These are phyloP conservation scores for Cranoglanis bouderius DNA, from an alignment of 2,113 vertebrate genomes.

Conservation along the genomic window DNA sequence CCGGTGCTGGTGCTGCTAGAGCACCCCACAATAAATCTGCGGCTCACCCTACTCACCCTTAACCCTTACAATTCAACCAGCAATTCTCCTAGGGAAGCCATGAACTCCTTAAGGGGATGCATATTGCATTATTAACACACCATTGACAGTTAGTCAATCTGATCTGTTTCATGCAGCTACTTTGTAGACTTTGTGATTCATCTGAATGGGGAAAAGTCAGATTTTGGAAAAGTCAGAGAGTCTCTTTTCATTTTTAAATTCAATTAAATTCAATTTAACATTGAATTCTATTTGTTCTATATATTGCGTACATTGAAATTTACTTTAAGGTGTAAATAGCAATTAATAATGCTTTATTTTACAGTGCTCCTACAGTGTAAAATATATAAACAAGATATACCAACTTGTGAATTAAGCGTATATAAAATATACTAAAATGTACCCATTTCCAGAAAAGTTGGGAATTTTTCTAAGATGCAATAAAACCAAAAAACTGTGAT, in stretches of 20 bases:
- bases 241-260: neutral
- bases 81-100: conserved; percentile 80
- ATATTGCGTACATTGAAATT: conserved; percentile 26
- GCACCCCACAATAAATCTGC: conserved; percentile 91
- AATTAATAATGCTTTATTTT: neutral
- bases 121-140: conserved; percentile 79
- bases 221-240: neutral
- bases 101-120: conserved; percentile 74
- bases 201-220: conserved; percentile 27
- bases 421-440: neutral
- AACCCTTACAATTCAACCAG: conserved; percentile 90
- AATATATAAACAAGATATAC: neutral
- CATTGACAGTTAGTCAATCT: conserved; percentile 74
- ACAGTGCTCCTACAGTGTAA: neutral
- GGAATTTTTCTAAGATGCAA: too few relatives aligned
- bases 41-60: conserved; percentile 92
- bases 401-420: neutral
- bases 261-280: conserved; percentile 9
- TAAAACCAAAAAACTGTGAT: too few relatives aligned
- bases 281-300: conserved; percentile 58
- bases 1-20: conserved; percentile 77
- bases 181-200: conserved; percentile 25
- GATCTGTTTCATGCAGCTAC: conserved; percentile 44
- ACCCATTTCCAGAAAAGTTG: too few relatives aligned
- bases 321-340: neutral